Evolutionary conservation across 2,888 invertebrate genomes (phyloP).

Genomic region (Amblyjoppa proteus): DNA sequence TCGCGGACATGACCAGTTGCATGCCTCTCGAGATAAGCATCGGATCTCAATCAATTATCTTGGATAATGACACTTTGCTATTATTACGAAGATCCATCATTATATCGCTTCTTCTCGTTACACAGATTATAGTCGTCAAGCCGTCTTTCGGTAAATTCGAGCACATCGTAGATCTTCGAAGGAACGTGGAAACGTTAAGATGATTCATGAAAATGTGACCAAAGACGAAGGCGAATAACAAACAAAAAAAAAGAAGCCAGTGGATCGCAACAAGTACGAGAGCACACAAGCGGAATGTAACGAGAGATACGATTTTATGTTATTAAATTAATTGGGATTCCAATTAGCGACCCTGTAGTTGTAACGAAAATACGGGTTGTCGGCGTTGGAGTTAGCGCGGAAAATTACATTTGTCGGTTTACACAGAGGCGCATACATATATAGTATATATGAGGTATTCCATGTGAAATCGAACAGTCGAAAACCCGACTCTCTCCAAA

Average conservation of each 20-base stretch:
- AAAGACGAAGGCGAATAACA: not conserved
- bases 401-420: too few species aligned
- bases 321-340: not conserved
- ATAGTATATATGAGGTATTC: too few species aligned
- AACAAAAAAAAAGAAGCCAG: not conserved
- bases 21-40: constrained; percentile 4
- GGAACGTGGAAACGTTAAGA: not conserved
- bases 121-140: too few species aligned
- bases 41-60: constrained; percentile 24
- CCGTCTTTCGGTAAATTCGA: too few species aligned
- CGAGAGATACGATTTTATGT: constrained; percentile 1
- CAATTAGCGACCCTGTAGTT: not conserved
- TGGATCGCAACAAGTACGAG: not conserved
- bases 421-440: too few species aligned
- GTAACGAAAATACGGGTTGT: not conserved
- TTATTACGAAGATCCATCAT: constrained; percentile 19
- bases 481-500: too few species aligned
- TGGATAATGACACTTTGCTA: constrained; percentile 20
- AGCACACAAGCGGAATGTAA: not conserved
- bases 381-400: not conserved
- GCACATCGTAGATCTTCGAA: not conserved
- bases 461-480: too few species aligned
- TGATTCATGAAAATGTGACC: not conserved
- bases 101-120: too few species aligned
- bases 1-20: not conserved